A percentile compares a stretch with the other conserved stretches of the same genome.
Conservation (phyloP, 2,888 invertebrate genomes). For the Tetanocera ferruginea region DNA sequence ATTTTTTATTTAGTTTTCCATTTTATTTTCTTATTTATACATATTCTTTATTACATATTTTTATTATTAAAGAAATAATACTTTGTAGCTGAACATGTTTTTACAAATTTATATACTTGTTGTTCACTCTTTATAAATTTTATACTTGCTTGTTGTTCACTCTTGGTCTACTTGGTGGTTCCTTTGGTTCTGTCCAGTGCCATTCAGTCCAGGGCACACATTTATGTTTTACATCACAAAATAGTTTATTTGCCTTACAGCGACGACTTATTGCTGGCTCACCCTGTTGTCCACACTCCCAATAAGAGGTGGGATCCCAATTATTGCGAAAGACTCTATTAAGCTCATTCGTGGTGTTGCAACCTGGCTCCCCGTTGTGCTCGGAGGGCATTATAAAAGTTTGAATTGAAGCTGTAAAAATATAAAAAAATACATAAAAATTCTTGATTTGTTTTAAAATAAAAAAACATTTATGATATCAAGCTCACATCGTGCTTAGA, state of each 20-base stretch:
- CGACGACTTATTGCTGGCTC: constrained; percentile 46
- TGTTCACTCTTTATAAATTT: too few relatives aligned
- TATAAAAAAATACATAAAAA: neutral
- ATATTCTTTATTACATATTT: too few relatives aligned
- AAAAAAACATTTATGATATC: too few relatives aligned
- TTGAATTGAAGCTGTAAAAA: neutral
- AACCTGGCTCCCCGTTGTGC: constrained; percentile 56
- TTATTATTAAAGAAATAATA: too few relatives aligned
- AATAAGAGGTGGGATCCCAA: constrained; percentile 51
- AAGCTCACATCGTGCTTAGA: too few relatives aligned
- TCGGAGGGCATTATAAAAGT: constrained; percentile 32
- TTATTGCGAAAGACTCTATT: constrained; percentile 47
- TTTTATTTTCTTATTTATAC: too few relatives aligned
- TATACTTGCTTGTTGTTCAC: neutral
- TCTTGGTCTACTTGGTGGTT: constrained; percentile 55
- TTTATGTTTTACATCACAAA: constrained; percentile 48
- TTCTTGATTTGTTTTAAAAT: neutral
- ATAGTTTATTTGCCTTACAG: constrained; percentile 48
- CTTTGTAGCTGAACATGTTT: too few relatives aligned
- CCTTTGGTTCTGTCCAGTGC: constrained; percentile 53
- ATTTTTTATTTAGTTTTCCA: too few relatives aligned
- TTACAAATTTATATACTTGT: too few relatives aligned
- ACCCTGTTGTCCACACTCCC: constrained; percentile 51
- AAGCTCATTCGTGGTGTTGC: constrained; percentile 55
- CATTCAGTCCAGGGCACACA: constrained; percentile 54